These are phyloP conservation scores for Tetramorium simillimum DNA, from an alignment of 1,140 invertebrate genomes.

Conservation along the genomic window DNA sequence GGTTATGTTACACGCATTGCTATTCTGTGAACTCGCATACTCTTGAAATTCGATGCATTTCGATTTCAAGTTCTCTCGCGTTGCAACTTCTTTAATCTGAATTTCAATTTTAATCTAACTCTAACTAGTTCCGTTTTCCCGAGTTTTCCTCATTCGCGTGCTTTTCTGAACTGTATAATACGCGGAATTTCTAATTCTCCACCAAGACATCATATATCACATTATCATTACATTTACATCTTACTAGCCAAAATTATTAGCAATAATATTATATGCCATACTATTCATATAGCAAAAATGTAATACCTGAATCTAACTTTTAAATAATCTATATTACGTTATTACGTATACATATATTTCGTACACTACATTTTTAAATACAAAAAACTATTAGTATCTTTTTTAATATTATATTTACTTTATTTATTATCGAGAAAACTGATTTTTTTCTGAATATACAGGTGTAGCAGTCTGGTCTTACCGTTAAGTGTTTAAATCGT, in stretches of 20 bases:
- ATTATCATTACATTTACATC: background rate
- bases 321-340: background rate
- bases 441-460: background rate
- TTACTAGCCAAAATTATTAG: background rate
- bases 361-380: background rate
- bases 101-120: conserved; percentile 4
- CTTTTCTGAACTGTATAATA: background rate
- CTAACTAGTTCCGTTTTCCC: background rate
- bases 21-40: background rate
- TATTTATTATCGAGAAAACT: background rate
- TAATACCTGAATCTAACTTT: background rate
- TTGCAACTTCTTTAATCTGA: conserved; percentile 27
- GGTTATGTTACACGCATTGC: background rate
- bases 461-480: background rate
- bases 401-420: background rate
- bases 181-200: background rate
- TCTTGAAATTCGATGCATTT: conserved; percentile 13
- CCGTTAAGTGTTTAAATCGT: background rate
- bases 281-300: background rate
- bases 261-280: background rate
- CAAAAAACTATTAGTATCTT: background rate
- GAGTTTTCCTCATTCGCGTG: background rate
- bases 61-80: background rate
- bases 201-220: background rate
- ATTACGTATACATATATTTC: background rate